Base-by-base conservation (phyloP, 2,888 invertebrate genomes). In the Plebejus argus region DNA sequence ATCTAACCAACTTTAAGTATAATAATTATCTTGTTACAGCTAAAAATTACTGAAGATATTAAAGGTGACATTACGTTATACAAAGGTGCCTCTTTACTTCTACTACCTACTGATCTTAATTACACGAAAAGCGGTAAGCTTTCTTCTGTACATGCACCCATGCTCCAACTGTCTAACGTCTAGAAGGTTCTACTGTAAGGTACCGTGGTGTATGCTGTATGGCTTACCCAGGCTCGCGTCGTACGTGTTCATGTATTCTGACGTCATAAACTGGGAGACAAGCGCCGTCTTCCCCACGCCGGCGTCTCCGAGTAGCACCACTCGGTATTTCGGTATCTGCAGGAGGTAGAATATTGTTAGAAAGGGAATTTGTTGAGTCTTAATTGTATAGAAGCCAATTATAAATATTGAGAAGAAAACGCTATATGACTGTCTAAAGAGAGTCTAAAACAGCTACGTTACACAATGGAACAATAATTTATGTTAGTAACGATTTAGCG, bases 231-330 rank as follows among this genome's bases (percentile, higher is more conserved):
- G 92, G 85, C 98, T 98, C 1, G 98, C 97, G 87, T 98, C 98
- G 89, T 98, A 98, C 0, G 98, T 98, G 91, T 98, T 98, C 96
- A 98, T 98, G 87, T 98, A 98, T 86, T 98, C 98, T 81, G 98
- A 98, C 49, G 98, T 98, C 97, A 98, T 98, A 88, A 99, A 98
- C 87, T 99, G 98, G 0, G 97, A 97, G 1, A 98, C 98, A 39
- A 99, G 94, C 1, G 98, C 97, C 0, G 98, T 97, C 91, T 98
- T 99, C 3, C 99, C 98, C 20, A 98, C 98, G 0, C 98, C 98
- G 0, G 97, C 96, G 84, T 97, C 97, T 0, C 94, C 98, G 5
- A 98, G 92, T 87, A 98, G 94, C 12, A 98, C 97, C 79, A 98
- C 97, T n/a, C 97, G 95, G 89, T 97, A 96, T 84, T 97, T 97